Evolutionary conservation across 2,888 invertebrate genomes (phyloP).

Genomic region (Hydraecia micacea): DNA sequence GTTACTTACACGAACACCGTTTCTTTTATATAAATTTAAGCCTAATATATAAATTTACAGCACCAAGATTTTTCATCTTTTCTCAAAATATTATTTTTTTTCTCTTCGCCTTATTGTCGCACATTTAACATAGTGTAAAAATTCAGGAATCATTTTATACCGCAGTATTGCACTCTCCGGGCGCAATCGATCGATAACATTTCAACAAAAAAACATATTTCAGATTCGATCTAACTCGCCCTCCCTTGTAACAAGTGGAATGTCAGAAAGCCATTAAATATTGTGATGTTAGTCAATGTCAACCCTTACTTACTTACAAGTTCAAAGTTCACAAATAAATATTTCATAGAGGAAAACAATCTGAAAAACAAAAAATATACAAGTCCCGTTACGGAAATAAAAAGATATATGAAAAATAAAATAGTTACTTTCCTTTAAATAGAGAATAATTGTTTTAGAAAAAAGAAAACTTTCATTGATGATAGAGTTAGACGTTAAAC

Average conservation of each 20-base stretch:
- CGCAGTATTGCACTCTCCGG: slow-evolving; percentile 88
- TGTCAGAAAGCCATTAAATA: slow-evolving; percentile 74
- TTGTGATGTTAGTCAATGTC: slow-evolving; percentile 72
- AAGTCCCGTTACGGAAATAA: slow-evolving; percentile 68
- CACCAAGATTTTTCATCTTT: slow-evolving; percentile 90
- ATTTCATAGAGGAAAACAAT: slow-evolving; percentile 72
- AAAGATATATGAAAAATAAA: slow-evolving; percentile 66
- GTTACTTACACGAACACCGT: slow-evolving; percentile 89
- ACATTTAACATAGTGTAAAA: slow-evolving; percentile 89
- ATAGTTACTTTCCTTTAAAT: slow-evolving; percentile 58
- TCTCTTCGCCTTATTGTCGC: slow-evolving; percentile 90
- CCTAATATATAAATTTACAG: slow-evolving; percentile 91
- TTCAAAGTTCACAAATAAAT: slow-evolving; percentile 80
- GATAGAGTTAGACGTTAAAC: slow-evolving; percentile 85
- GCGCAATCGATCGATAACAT: slow-evolving; percentile 65
- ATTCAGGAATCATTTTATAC: slow-evolving; percentile 85
- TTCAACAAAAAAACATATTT: slow-evolving; percentile 51
- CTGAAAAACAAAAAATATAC: slow-evolving; percentile 74
- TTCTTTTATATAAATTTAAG: slow-evolving; percentile 88
- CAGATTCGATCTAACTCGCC: slow-evolving; percentile 67
- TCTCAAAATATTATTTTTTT: slow-evolving; percentile 87
- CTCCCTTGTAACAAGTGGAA: slow-evolving; percentile 77
- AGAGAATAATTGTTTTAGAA: slow-evolving; percentile 55
- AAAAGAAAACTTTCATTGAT: slow-evolving; percentile 34
- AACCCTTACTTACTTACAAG: slow-evolving; percentile 77